Base-by-base conservation (phyloP, 2,888 invertebrate genomes). In the Sphecodes monilicornis region DNA sequence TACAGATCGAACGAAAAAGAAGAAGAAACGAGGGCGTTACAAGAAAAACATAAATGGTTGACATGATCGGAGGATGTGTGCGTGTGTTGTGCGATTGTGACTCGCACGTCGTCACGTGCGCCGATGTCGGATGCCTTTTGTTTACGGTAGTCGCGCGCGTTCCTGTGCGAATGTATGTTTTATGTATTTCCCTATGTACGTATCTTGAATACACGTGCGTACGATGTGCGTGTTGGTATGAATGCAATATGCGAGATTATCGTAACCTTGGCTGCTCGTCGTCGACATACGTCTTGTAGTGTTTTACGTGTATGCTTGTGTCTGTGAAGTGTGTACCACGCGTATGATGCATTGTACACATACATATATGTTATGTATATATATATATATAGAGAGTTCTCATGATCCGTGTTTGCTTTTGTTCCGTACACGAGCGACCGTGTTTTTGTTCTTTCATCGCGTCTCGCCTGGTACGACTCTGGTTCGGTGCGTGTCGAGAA, bases 141-240 rank as follows among this genome's bases (percentile, higher is more conserved):
- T 72, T 82, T 75, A 57, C 76, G 80, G 69, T 73, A 60, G 13
- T 80, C 82, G 50, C 78, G 85, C 76, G 76, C 18, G 16, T 72
- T 82, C 73, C 54, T 83, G 83, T 87, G 83, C 84, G 82, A 76
- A 81, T 86, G 82, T 86, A 89, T 73, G 85, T 82, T 8, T 50
- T 50, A 79, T 85, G 78, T 83, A 82, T 76, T 87, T 85, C 66
- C 69, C 85, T 89, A 84, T 87, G 80, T 88, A 85, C 84, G 82
- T 86, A 80, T 66, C 57, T 89, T 77, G 29, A 82, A 89, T 86
- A 85, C 80, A 89, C 85, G 86, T 89, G 87, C 88, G 88, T 89
- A 89, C 82, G 83, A 69, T 88, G 85, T 87, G 88, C 90, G 86
- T 87, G 85, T 88, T 86, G 85, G 70, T 89, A 26, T 87, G 80